A percentile compares a stretch with the other conserved stretches of the same genome.
phyloP scores from a whole-genome alignment of 1,140 invertebrate species.

The Dendroctonus ponderosae region DNA sequence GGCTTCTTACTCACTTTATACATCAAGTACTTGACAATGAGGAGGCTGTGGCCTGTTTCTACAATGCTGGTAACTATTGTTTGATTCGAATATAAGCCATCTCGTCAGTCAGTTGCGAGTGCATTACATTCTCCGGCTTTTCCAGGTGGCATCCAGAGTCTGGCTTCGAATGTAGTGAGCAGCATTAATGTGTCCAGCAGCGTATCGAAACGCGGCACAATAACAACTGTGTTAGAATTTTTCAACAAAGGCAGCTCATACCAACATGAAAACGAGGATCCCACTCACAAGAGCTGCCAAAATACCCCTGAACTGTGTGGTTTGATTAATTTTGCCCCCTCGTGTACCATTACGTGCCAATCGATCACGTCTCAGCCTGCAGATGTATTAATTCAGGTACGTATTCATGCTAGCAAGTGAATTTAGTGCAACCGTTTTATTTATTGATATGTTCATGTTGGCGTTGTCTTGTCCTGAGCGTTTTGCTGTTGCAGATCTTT shows the following conservation, averaged over 20 bases:
- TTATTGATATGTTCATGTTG: conserved; percentile 1
- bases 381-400: conserved; percentile 75
- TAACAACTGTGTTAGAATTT: conserved; percentile 64
- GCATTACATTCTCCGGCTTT: neutral
- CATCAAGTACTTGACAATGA: conserved; percentile 69
- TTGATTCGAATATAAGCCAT: neutral
- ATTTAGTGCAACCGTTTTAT: neutral
- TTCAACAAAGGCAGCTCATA: conserved; percentile 49
- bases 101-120: neutral
- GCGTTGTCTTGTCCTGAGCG: neutral
- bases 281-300: no score
- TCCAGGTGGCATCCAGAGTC: conserved; percentile 60
- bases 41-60: conserved; percentile 65
- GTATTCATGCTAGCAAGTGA: neutral
- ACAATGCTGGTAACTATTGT: conserved; percentile 53
- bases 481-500: neutral
- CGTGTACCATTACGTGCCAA: conserved; percentile 57
- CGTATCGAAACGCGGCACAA: conserved; percentile 51
- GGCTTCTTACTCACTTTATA: conserved; percentile 74
- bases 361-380: conserved; percentile 85
- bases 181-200: conserved; percentile 55
- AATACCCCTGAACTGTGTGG: conserved; percentile 44
- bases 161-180: conserved; percentile 61
- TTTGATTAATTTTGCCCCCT: conserved; percentile 84
- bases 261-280: no score